phyloP scores from a whole-genome alignment of 2,113 vertebrate genomes.

The Lampris megalopsis region DNA sequence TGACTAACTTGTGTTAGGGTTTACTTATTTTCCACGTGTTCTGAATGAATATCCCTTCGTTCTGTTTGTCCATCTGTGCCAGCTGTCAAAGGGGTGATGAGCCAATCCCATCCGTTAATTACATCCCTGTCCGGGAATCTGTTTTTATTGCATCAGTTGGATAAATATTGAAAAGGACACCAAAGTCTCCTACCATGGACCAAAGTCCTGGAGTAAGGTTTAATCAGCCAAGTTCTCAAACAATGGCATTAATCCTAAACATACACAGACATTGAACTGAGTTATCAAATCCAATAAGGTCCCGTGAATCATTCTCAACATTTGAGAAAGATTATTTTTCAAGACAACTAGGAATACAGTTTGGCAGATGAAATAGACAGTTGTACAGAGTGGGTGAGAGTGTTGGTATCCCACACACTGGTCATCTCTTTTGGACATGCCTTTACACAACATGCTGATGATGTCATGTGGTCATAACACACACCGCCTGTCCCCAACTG shows the following conservation, averaged over 20 bases:
- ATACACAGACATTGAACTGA: neutral
- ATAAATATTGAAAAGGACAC: conserved; percentile 37
- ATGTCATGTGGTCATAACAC: conserved; percentile 53
- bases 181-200: conserved; percentile 4
- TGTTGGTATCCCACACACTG: conserved; percentile 32
- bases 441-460: conserved; percentile 45
- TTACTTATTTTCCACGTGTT: neutral
- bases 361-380: conserved; percentile 30
- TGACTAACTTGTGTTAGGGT: neutral
- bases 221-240: conserved; percentile 15
- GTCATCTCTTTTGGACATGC: conserved; percentile 37
- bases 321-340: neutral
- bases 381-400: conserved; percentile 34
- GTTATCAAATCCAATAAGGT: conserved; percentile 3
- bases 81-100: neutral
- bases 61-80: neutral
- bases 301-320: neutral
- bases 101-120: neutral
- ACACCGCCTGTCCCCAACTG: conserved; percentile 46
- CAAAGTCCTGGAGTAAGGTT: conserved; percentile 37
- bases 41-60: neutral
- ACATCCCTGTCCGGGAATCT: conserved; percentile 15
- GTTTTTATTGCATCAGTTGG: neutral
- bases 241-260: neutral
- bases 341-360: conserved; percentile 3